Percentiles rank a stretch among this genome's conserved stretches.
These are phyloP conservation scores for Enoplolaimus lenunculus DNA, from an alignment of 2,888 invertebrate genomes.

Conservation along the genomic window DNA sequence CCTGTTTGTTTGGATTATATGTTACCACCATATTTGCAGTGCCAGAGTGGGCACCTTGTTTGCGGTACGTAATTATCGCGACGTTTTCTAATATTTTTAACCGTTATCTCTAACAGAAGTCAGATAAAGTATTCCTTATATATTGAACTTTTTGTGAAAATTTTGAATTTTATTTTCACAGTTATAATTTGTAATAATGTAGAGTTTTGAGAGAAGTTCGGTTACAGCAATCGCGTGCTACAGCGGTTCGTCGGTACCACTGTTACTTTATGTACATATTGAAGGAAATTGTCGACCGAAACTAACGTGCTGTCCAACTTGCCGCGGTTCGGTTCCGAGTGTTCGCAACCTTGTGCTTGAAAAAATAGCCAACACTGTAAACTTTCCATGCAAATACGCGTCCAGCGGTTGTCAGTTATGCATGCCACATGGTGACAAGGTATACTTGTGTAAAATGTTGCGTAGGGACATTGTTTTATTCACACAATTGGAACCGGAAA, in stretches of 20 bases:
- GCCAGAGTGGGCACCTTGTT: constrained; percentile 94
- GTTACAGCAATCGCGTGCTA: too few species aligned
- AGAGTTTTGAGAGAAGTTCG: too few species aligned
- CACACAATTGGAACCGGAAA: too few species aligned
- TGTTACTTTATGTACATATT: too few species aligned
- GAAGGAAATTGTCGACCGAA: constrained; percentile 64
- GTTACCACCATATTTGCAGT: constrained; percentile 92
- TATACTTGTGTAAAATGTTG: neutral
- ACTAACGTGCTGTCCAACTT: constrained; percentile 90
- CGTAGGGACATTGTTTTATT: neutral
- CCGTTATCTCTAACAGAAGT: too few species aligned
- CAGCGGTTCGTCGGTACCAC: too few species aligned
- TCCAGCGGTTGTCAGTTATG: constrained; percentile 83
- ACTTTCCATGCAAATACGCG: constrained; percentile 97
- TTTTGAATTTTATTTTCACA: too few species aligned
- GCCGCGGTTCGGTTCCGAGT: constrained; percentile 82
- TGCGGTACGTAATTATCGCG: constrained; percentile 82
- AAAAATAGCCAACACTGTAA: constrained; percentile 91
- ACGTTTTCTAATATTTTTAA: too few species aligned
- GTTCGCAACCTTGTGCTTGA: constrained; percentile 98
- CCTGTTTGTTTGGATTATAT: constrained; percentile 97
- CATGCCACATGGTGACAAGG: constrained; percentile 53
- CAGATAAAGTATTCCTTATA: too few species aligned
- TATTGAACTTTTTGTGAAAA: too few species aligned
- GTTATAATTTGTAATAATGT: too few species aligned